Evolutionary conservation across 2,888 invertebrate genomes (phyloP), one percentile per base, ranked within the genome.

Genomic region (Tinea semifulvella): DNA sequence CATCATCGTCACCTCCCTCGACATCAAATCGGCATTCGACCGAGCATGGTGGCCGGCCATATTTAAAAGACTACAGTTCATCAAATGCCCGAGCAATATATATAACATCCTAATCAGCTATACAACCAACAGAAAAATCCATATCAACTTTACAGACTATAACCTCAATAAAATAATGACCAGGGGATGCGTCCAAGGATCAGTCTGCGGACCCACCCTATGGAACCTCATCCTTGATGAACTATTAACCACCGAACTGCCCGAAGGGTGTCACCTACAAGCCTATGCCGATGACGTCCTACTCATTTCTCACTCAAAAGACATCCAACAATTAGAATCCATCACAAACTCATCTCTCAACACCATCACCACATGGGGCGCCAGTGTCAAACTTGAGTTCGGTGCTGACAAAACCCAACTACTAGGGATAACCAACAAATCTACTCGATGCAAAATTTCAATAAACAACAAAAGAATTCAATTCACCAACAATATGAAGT

Each of bases 151-250:
- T 10, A 49, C 51, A 0, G 52, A 47, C 3, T 2, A 26, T 1
- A 19, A 4, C 0, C 42, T 25, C 1, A 7, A 27, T 3, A 54
- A 54, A 43, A 3, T 6, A 0, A 52, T 50, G 43, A 47, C 50
- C 3, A 53, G 39, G 22, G 56, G 56, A 0, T 57, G 56, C 43
- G 49, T 56, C 0, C 56, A 57, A 42, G 57, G 56, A 0, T 56
- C 56, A 0, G 44, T 46, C 0, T 48, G 51, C 4, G 54, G 54
- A 1, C 54, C 55, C 0, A 35, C 43, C 0, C 16, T 55, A 0
- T 56, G 57, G 57, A 56, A 56, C 39, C 11, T 55, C 0, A 47
- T 56, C 1, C 22, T 57, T 0, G 54, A 59, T 13, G 47, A 52
- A 2, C 51, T 57, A 0, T 48, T 56, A 1, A 13, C 47, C 0